phyloP scores from a whole-genome alignment of 2,113 vertebrate genomes.

The Gorsachius goisagi region DNA sequence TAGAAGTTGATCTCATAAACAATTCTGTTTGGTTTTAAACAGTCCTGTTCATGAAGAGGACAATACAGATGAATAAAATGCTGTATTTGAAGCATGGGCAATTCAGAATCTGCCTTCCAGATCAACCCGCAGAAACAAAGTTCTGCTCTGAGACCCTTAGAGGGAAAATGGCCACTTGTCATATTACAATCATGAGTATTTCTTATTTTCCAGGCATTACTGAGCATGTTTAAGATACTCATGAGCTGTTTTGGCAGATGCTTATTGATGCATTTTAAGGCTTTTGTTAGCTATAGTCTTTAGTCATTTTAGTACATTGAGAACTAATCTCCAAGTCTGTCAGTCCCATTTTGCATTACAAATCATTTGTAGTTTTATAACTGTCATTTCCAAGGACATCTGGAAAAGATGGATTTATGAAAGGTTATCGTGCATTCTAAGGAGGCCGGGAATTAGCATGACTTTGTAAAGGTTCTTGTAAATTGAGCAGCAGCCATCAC shows the following conservation, averaged over 20 bases:
- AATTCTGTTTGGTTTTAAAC: not conserved
- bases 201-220: conserved; percentile 12
- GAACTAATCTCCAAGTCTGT: conserved; percentile 80
- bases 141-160: not conserved
- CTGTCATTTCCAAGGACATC: conserved; percentile 91
- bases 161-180: conserved; percentile 11
- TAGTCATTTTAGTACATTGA: conserved; percentile 70
- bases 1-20: not conserved
- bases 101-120: not conserved
- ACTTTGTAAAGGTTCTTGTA: conserved; percentile 85
- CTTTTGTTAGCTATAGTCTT: conserved; percentile 74
- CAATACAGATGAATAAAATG: not conserved
- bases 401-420: conserved; percentile 88
- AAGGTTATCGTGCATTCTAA: conserved; percentile 86
- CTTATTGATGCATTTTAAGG: conserved; percentile 71
- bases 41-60: not conserved
- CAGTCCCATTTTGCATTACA: conserved; percentile 88
- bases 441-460: conserved; percentile 88
- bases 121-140: not conserved
- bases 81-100: not conserved
- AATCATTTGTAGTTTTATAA: conserved; percentile 89
- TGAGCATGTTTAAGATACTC: conserved; percentile 56
- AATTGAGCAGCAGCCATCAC: conserved; percentile 83
- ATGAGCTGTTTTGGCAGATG: conserved; percentile 50
- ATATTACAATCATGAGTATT: not conserved